A percentile compares a stretch with the other conserved stretches of the same genome.
phyloP scores from a whole-genome alignment of 2,888 invertebrate genomes.

The Peribatodes rhomboidaria region DNA sequence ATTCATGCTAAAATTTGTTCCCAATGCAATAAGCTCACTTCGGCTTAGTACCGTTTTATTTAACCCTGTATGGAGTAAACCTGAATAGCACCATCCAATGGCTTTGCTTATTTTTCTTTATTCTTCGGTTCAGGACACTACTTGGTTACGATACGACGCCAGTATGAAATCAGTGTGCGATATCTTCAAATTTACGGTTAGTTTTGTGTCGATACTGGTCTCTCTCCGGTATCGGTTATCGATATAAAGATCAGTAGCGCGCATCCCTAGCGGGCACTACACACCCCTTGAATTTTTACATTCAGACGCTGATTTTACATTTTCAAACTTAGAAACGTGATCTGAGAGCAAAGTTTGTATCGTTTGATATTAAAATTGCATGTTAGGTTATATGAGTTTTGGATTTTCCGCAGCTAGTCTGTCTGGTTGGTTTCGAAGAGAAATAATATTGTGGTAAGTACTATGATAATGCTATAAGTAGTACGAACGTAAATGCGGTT shows the following conservation, averaged over 20 bases:
- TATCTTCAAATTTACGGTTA: conserved; percentile 42
- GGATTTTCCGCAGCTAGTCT: conserved; percentile 33
- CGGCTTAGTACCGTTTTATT: no score
- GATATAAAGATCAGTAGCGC: conserved; percentile 41
- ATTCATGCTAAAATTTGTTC: no score
- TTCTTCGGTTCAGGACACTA: conserved; percentile 24
- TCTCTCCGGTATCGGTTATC: conserved; percentile 35
- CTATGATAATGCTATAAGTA: background rate
- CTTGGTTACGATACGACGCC: conserved; percentile 30
- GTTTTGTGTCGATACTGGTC: conserved; percentile 32
- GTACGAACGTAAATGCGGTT: no score
- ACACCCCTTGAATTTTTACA: conserved; percentile 71
- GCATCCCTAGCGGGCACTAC: conserved; percentile 53
- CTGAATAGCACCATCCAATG: no score
- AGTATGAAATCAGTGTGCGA: conserved; percentile 36
- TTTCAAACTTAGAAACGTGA: conserved; percentile 77
- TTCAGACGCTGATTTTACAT: conserved; percentile 77
- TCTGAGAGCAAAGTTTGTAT: conserved; percentile 67
- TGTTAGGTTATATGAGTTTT: conserved; percentile 42
- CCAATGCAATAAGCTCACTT: no score
- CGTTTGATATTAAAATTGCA: conserved; percentile 66
- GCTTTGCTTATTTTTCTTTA: background rate
- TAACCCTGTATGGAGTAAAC: no score
- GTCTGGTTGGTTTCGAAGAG: conserved; percentile 19
- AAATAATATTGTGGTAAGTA: background rate